A percentile compares a stretch with the other conserved stretches of the same genome.
Conservation (phyloP, 2,888 invertebrate species). For the Callosobruchus maculatus region DNA sequence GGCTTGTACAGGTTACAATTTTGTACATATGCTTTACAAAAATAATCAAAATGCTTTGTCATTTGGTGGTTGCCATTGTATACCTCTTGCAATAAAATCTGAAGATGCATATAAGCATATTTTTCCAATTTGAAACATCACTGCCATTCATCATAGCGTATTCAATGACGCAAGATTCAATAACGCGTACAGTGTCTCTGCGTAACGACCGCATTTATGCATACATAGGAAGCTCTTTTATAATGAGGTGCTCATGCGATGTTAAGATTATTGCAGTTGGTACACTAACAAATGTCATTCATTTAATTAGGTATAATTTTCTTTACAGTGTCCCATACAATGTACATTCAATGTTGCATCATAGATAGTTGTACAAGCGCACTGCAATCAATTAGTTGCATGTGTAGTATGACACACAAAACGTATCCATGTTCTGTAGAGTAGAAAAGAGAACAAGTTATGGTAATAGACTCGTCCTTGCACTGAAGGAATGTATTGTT, state of each 20-base stretch:
- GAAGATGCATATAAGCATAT: not conserved
- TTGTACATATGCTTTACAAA: too few species aligned
- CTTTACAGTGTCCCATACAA: not conserved
- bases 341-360: not conserved
- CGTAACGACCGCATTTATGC: not conserved
- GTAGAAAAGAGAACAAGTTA: too few species aligned
- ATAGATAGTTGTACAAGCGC: not conserved
- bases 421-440: too few species aligned
- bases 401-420: not conserved
- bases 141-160: not conserved
- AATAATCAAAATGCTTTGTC: too few species aligned
- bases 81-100: not conserved
- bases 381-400: not conserved
- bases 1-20: too few species aligned
- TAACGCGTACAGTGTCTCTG: not conserved
- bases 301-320: not conserved
- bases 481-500: too few species aligned
- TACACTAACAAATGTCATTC: not conserved
- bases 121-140: not conserved
- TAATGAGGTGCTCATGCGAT: not conserved
- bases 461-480: too few species aligned
- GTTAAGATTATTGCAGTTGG: not conserved
- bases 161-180: not conserved
- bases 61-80: too few species aligned
- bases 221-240: not conserved